These are phyloP conservation scores for Acyrthosiphon pisum DNA, from an alignment of 1,140 invertebrate genomes.

Conservation along the genomic window DNA sequence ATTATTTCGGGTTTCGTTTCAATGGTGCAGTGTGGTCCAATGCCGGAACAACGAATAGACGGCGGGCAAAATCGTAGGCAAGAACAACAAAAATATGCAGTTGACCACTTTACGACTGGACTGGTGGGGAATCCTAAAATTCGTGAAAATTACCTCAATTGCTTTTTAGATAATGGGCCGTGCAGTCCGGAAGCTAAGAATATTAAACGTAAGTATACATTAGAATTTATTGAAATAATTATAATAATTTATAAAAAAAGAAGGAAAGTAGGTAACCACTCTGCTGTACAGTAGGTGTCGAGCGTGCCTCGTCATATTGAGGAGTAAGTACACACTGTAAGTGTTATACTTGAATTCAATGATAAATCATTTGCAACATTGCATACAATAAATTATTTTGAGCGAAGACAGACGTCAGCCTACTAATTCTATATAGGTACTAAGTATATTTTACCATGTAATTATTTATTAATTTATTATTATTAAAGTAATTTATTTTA, in stretches of 20 bases:
- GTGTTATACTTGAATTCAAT: no score
- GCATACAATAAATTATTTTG: no score
- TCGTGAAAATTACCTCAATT: slow-evolving; percentile 71
- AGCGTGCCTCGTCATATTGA: no score
- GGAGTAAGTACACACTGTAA: no score
- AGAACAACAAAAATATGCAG: background rate
- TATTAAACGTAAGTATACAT: slow-evolving; percentile 70
- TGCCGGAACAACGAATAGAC: background rate
- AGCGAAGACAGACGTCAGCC: no score
- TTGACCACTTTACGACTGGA: slow-evolving; percentile 17
- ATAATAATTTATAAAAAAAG: background rate
- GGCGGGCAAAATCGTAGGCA: background rate
- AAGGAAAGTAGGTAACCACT: no score
- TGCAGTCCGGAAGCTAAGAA: slow-evolving; percentile 76
- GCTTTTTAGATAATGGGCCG: slow-evolving; percentile 71
- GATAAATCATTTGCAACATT: no score
- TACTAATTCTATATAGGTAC: no score
- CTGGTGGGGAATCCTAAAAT: slow-evolving; percentile 68
- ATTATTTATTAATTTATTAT: no score
- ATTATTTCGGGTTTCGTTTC: background rate
- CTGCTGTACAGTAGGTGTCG: no score
- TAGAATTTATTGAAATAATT: background rate
- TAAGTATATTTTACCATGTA: no score
- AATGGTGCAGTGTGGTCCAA: background rate
- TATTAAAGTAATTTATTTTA: no score